Percentiles rank a stretch among this genome's conserved stretches.
These are phyloP conservation scores for Watersipora subatra DNA, from an alignment of 1,140 invertebrate species.

Conservation along the genomic window DNA sequence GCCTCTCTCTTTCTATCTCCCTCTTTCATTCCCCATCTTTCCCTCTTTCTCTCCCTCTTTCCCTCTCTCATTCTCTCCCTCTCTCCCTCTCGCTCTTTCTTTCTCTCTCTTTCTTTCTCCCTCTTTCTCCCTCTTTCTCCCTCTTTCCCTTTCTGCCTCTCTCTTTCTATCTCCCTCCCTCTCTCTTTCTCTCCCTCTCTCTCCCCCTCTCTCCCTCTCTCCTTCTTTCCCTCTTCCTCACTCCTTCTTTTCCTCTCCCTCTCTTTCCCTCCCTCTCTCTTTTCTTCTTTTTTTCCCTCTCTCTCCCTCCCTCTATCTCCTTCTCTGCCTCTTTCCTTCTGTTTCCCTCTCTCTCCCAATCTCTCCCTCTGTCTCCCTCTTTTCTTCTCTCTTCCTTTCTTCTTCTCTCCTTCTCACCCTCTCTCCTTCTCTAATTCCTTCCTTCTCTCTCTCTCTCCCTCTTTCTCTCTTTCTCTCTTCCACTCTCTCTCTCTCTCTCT, in stretches of 20 bases:
- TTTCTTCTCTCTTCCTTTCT: not conserved
- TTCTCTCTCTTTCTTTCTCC: slow-evolving; percentile 38
- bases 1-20: too few relatives aligned
- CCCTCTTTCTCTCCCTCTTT: slow-evolving; percentile 41
- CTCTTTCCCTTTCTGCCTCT: slow-evolving; percentile 38
- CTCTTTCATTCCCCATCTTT: slow-evolving; percentile 49
- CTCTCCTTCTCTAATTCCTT: not conserved
- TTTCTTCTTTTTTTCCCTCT: slow-evolving; percentile 14
- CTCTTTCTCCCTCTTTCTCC: slow-evolving; percentile 48
- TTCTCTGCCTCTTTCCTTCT: too few relatives aligned
- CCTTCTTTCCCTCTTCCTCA: slow-evolving; percentile 4
- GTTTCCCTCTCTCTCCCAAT: too few relatives aligned
- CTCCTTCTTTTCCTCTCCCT: slow-evolving; percentile 5
- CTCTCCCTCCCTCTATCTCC: slow-evolving; percentile 21
- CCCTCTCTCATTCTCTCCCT: too few relatives aligned
- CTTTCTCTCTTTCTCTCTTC: not conserved
- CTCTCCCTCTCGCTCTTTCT: too few relatives aligned
- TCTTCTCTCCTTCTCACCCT: too few relatives aligned
- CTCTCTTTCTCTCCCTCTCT: slow-evolving; percentile 46
- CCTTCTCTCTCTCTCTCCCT: not conserved
- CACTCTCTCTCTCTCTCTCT: slow-evolving; percentile 8
- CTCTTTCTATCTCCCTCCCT: too few relatives aligned
- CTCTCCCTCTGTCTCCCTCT: too few relatives aligned
- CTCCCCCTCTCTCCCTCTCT: slow-evolving; percentile 20
- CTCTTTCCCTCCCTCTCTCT: slow-evolving; percentile 13